A percentile compares a stretch with the other conserved stretches of the same genome.
Conservation (phyloP, 30 jellyfish, hydroid and myxozoan species). For the Hydractinia symbiolongicarpus region DNA sequence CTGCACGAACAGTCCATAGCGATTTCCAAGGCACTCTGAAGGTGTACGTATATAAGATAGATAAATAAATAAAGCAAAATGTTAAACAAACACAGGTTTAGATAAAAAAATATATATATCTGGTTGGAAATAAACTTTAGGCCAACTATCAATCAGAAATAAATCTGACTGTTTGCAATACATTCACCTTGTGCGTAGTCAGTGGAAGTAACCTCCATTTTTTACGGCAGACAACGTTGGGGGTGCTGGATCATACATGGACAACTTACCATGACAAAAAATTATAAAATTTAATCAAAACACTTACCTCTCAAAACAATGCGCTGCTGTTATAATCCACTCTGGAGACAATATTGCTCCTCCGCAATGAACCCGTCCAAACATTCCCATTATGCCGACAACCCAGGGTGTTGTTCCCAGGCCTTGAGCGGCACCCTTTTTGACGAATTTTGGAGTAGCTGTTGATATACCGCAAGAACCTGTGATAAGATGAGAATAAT, state of each 20-base stretch:
- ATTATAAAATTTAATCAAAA: too few species aligned
- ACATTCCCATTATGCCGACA: constrained; percentile 72
- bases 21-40: constrained; percentile 59
- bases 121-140: too few species aligned
- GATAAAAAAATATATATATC: too few species aligned
- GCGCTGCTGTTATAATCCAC: constrained; percentile 90
- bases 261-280: too few species aligned
- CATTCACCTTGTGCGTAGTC: too few species aligned
- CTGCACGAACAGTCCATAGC: constrained; percentile 59
- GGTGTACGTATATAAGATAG: neutral
- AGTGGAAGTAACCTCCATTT: too few species aligned
- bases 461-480: neutral
- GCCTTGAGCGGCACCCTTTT: neutral
- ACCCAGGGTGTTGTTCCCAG: constrained; percentile 86
- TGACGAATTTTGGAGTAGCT: neutral
- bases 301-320: constrained; percentile 78
- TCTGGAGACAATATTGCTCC: constrained; percentile 69
- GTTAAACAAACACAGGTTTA: too few species aligned
- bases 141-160: too few species aligned
- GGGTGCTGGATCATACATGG: too few species aligned
- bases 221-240: too few species aligned
- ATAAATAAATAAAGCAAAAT: too few species aligned
- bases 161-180: too few species aligned
- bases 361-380: constrained; percentile 71
- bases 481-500: neutral